A percentile compares a stretch with the other conserved stretches of the same genome.
These are phyloP conservation scores for Clupea harengus DNA, from an alignment of 2,113 vertebrate species.

Conservation along the genomic window DNA sequence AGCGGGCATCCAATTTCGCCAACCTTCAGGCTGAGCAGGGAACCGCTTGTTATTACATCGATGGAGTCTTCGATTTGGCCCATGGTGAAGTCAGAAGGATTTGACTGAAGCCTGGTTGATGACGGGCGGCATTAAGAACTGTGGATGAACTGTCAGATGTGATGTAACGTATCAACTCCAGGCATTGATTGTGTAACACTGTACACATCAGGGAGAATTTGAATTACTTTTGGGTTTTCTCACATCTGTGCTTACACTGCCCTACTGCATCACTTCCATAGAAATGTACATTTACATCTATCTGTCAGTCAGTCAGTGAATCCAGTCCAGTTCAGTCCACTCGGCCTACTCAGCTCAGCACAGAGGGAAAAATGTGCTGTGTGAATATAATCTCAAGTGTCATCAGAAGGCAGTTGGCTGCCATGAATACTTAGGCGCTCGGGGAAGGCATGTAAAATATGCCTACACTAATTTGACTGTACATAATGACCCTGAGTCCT, in stretches of 20 bases:
- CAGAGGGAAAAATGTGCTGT: background rate
- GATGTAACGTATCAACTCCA: background rate
- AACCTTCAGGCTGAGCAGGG: background rate
- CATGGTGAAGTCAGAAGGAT: background rate
- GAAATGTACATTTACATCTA: background rate
- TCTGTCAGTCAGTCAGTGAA: constrained; percentile 5
- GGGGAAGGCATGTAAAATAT: background rate
- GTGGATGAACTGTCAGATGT: background rate
- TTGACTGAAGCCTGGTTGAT: background rate
- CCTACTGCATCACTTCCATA: background rate
- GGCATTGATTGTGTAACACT: background rate
- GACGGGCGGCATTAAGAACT: background rate
- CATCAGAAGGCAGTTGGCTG: background rate
- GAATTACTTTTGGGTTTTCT: background rate
- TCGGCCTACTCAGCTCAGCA: background rate
- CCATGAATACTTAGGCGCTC: background rate
- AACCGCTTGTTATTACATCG: background rate
- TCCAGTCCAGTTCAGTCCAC: background rate
- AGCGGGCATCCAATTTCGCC: constrained; percentile 14
- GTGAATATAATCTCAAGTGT: background rate
- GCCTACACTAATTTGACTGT: background rate
- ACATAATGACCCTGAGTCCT: background rate
- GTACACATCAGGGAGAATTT: background rate
- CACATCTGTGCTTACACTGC: background rate
- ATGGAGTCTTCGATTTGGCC: background rate